Conservation (phyloP, 92 coral and sea anemone genomes). For the Scolanthus callimorphus region DNA sequence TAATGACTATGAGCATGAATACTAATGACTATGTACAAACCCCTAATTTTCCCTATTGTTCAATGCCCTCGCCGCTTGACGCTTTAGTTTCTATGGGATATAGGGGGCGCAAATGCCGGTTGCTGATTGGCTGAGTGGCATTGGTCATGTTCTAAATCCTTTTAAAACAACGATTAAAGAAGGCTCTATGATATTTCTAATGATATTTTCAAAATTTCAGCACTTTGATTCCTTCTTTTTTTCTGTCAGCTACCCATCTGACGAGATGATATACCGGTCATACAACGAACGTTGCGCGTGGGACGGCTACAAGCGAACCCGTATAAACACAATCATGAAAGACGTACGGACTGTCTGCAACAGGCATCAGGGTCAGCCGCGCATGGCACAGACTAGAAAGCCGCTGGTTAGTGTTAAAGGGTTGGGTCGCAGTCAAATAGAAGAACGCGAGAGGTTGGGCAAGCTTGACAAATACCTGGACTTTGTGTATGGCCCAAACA, state of each 20-base stretch:
- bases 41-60: no score
- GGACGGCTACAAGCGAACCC: constrained; percentile 56
- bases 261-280: constrained; percentile 61
- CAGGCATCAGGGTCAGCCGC: constrained; percentile 34
- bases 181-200: no score
- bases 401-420: constrained; percentile 28
- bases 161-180: no score
- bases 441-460: constrained; percentile 24
- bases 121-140: no score
- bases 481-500: constrained; percentile 68
- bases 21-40: no score
- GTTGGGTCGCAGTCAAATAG: constrained; percentile 23
- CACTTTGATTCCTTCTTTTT: no score
- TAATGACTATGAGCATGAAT: no score
- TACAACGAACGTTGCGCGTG: constrained; percentile 80
- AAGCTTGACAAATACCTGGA: constrained; percentile 32
- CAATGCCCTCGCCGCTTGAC: no score
- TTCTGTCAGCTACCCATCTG: constrained; percentile 52
- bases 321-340: constrained; percentile 33
- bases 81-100: no score
- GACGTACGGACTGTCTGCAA: constrained; percentile 41
- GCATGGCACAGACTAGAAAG: constrained; percentile 5
- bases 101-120: no score
- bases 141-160: no score
- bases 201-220: no score